Base-by-base conservation (phyloP, 2,113 vertebrate genomes). In the Tautogolabrus adspersus region DNA sequence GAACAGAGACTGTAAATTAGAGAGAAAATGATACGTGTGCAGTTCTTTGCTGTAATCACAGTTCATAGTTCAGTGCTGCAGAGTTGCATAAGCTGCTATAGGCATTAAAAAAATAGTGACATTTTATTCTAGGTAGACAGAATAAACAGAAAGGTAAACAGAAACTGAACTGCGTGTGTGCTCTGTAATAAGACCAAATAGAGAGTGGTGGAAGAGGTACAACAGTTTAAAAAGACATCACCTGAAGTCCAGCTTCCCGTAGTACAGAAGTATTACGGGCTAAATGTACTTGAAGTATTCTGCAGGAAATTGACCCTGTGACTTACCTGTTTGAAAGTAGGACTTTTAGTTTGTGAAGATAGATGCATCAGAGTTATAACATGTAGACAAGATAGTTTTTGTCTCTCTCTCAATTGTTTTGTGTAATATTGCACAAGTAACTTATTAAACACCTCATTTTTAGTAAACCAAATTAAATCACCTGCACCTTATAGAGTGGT, bases 1-100 rank as follows among this genome's bases (percentile, higher is more conserved):
- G 64, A 79, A 68, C 74, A 59, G 68, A 83, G 85, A 34, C 49
- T 55, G 70, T 81, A 81, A 77, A 86, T 86, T 70, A 66, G 66
- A 73, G 21, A 62, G 72, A 75, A 76, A 72, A 58, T 69, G 21
- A 82, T 72, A 74, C 34, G 49, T 75, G 30, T 73, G 60, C 72
- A 77, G 72, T 58, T 60, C 63, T 73, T 68, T 79, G 54, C 65
- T 65, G 77, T 78, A 56, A 73, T 89, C 75, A 67, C 63, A 73
- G 65, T 65, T 70, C 54, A 49, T 60, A 55, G 40, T 38, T 66
- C 55, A 69, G 23, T 40, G 75, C 62, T 75, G 75, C 79, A 75
- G 7, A 66, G 74, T 79, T 78, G 81, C 42, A 61, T 52, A 84
- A 74, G 73, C 16, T 5, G 0, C 18, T 46, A 3, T 78, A 66